Evolutionary conservation across 2,888 invertebrate species (phyloP).

Genomic region (Athrips mouffetella): DNA sequence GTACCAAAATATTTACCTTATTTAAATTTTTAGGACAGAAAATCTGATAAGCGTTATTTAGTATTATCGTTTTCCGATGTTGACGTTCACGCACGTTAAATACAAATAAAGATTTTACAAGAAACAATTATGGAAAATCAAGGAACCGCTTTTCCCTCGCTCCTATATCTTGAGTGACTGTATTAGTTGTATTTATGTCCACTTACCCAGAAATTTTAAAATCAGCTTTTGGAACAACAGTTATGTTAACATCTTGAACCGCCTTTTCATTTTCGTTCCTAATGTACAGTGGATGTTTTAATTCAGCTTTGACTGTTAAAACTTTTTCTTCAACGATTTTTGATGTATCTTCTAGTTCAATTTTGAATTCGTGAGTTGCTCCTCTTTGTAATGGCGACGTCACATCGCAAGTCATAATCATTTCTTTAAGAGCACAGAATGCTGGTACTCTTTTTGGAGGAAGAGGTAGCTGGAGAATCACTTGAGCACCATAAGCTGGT

Average conservation of each 20-base stretch:
- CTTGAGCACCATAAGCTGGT: constrained; percentile 61
- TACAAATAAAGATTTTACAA: too few relatives aligned
- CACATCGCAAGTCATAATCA: constrained; percentile 50
- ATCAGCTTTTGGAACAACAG: constrained; percentile 42
- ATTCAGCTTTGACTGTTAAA: constrained; percentile 38
- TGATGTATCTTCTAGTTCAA: constrained; percentile 57
- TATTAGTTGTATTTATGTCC: neutral
- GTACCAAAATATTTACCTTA: too few relatives aligned
- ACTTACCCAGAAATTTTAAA: constrained; percentile 56
- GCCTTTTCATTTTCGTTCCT: constrained; percentile 42
- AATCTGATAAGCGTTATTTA: too few relatives aligned
- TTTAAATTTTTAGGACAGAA: too few relatives aligned
- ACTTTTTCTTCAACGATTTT: constrained; percentile 34
- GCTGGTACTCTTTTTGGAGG: constrained; percentile 54
- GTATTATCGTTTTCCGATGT: too few relatives aligned
- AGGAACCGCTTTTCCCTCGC: neutral
- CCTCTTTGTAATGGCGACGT: constrained; percentile 52
- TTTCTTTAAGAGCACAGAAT: constrained; percentile 46
- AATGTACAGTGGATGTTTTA: constrained; percentile 47
- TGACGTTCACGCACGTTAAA: too few relatives aligned
- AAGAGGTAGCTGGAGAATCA: constrained; percentile 48
- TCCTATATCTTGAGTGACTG: neutral
- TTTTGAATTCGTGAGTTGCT: constrained; percentile 45
- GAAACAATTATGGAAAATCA: too few relatives aligned
- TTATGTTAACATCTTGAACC: constrained; percentile 35